Base-by-base conservation (phyloP, 2,888 invertebrate genomes). In the Melieria picta region DNA sequence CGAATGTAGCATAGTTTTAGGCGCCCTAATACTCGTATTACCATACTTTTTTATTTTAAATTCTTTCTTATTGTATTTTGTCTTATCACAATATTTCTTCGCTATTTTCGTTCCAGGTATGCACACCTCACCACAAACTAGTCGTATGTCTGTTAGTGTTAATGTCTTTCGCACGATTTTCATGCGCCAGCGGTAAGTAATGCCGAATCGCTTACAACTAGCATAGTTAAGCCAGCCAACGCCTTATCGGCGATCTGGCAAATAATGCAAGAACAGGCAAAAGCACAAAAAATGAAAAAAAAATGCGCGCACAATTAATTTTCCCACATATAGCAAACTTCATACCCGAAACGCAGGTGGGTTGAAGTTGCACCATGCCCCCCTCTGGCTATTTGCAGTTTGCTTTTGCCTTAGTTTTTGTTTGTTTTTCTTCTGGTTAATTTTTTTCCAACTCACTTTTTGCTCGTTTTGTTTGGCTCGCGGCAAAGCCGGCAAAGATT, bases 101-200 rank as follows among this genome's bases (percentile, higher is more conserved):
- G 13, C 7, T 56, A 0, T 56, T 56, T 56, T n/a, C 56, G 11
- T 58, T 43, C 43, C 43, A 58, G 43, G 58, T 58, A 58, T 43
- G 52, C 5, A 48, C 46, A 46, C 2, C 13, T 11, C 58, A 65
- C 13, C 9, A n/a, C 55, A 47, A 48, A 5, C 7, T 43, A 47
- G 42, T 60, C 43, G 6, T 13, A 16, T 30, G n/a, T n/a, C n/a
- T n/a, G n/a, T n/a, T n/a, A n/a, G n/a, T n/a, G n/a, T 43, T n/a
- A 50, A 52, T 52, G 45, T 42, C 58, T 52, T 61, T 60, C 67
- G 52, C 60, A 67, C 67, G 67, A n/a, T 52, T 50, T 50, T 50
- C 7, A 58, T 52, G 46, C 61, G 52, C 45, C 60, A 43, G 30
- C 11, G 45, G 60, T 67, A 67, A 61, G 50, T 67, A 16, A 30